Percentiles rank a stretch among this genome's conserved stretches.
phyloP scores from a whole-genome alignment of 2,888 invertebrate genomes.

The Julus scanicus region DNA sequence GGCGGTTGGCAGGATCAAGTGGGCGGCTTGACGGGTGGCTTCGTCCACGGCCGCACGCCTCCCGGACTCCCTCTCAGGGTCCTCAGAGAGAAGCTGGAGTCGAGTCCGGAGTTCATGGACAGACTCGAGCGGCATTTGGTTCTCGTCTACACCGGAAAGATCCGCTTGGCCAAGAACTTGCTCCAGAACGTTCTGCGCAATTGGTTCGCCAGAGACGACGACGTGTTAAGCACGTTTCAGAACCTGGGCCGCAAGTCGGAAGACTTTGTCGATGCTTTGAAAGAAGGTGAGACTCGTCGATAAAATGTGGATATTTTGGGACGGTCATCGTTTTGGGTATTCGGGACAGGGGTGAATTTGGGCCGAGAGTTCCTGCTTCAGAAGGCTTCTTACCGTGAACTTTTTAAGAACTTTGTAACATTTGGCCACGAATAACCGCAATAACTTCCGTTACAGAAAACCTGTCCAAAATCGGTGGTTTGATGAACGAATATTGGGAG shows the following conservation, averaged over 20 bases:
- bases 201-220: constrained; percentile 67
- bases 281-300: constrained; percentile 63
- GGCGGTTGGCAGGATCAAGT: constrained; percentile 73
- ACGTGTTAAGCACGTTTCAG: constrained; percentile 66
- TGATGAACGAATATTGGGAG: constrained; percentile 66
- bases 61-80: constrained; percentile 65
- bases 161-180: constrained; percentile 70
- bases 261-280: constrained; percentile 64
- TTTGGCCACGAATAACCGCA: background rate
- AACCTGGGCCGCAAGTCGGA: constrained; percentile 64
- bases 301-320: too few species aligned
- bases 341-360: too few species aligned
- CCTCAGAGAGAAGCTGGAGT: constrained; percentile 62
- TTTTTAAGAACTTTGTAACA: too few species aligned
- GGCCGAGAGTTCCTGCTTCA: too few species aligned
- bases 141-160: constrained; percentile 70
- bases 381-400: too few species aligned
- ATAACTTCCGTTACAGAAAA: constrained; percentile 62
- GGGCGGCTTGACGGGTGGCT: constrained; percentile 68
- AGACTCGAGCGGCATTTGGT: constrained; percentile 66
- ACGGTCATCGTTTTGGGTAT: too few species aligned
- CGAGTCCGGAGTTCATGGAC: constrained; percentile 62
- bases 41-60: constrained; percentile 66
- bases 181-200: constrained; percentile 69
- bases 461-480: constrained; percentile 63